A percentile compares a stretch with the other conserved stretches of the same genome.
Evolutionary conservation across 2,797 vertebrate genomes (phyloP).

Genomic region (Sciurus vulgaris): DNA sequence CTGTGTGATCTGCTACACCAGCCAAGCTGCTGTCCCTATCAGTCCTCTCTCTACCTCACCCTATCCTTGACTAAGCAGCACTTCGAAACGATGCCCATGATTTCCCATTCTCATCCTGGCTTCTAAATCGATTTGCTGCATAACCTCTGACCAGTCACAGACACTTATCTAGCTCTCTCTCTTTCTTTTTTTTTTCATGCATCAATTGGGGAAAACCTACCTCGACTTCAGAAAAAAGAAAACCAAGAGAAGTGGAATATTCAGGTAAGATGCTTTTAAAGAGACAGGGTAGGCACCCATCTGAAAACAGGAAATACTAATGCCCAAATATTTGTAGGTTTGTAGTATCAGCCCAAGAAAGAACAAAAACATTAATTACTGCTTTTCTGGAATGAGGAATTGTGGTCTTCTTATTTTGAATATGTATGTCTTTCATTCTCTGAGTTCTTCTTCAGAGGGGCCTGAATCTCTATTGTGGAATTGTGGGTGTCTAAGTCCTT

Average conservation of each 20-base stretch:
- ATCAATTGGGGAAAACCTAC: not conserved
- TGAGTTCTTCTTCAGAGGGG: not conserved
- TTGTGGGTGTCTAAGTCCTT: not conserved
- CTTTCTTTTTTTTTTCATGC: not conserved
- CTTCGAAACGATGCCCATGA: not conserved
- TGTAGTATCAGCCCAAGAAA: not conserved
- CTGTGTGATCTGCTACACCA: not conserved
- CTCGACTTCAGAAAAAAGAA: not conserved
- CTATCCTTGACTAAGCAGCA: not conserved
- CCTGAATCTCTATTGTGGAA: not conserved
- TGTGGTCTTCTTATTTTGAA: not conserved
- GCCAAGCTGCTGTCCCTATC: constrained; percentile 30
- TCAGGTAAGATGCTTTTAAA: not conserved
- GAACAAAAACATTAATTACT: not conserved
- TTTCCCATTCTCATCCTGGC: not conserved
- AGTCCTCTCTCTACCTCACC: not conserved
- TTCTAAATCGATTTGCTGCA: not conserved
- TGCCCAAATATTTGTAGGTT: not conserved
- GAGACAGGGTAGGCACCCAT: not conserved
- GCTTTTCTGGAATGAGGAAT: not conserved
- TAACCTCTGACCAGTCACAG: constrained; percentile 9
- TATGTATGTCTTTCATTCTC: not conserved
- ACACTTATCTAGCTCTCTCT: not conserved
- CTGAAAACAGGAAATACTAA: not conserved
- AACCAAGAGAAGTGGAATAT: not conserved